These are phyloP conservation scores for Drosophila littoralis DNA, from an alignment of 1,140 invertebrate genomes.

Conservation along the genomic window DNA sequence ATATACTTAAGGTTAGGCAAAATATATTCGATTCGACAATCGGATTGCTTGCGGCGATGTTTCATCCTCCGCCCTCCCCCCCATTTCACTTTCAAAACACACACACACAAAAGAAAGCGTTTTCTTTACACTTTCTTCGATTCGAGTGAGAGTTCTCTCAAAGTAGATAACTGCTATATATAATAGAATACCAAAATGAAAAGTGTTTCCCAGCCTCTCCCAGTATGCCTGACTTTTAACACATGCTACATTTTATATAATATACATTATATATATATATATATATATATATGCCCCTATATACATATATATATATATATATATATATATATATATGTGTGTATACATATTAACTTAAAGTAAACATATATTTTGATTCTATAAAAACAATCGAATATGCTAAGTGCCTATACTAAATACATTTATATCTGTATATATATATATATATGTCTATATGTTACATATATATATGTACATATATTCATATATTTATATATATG, in stretches of 20 bases:
- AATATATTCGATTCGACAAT: constrained; percentile 21
- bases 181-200: constrained; percentile 15
- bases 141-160: constrained; percentile 15
- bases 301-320: constrained; percentile 10
- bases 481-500: constrained; percentile 26
- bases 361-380: constrained; percentile 76
- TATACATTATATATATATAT: constrained; percentile 6
- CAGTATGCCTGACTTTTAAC: no score
- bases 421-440: constrained; percentile 48
- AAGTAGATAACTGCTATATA: background rate
- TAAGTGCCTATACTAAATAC: constrained; percentile 80
- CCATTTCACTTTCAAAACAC: constrained; percentile 39
- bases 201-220: background rate
- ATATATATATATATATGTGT: constrained; percentile 23
- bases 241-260: background rate
- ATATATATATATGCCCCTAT: background rate
- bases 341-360: constrained; percentile 44
- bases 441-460: constrained; percentile 20
- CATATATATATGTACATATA: constrained; percentile 12
- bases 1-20: constrained; percentile 35
- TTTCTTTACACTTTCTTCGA: background rate
- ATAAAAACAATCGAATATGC: constrained; percentile 81
- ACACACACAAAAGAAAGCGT: constrained; percentile 23
- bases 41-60: background rate
- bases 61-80: constrained; percentile 39